Base-by-base conservation (phyloP, 2,888 invertebrate species). In the Chrysolina haemoptera region DNA sequence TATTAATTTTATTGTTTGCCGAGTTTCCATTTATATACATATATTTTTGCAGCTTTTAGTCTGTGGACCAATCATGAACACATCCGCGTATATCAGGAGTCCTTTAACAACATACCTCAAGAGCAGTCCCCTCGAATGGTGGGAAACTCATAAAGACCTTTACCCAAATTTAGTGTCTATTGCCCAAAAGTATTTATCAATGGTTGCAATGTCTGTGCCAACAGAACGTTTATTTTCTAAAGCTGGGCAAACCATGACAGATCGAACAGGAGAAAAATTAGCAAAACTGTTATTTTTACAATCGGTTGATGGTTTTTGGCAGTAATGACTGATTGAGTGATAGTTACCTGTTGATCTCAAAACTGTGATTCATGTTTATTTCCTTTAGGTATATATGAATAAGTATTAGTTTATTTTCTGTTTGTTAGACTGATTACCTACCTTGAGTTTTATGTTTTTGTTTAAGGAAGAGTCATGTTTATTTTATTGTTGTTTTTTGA, bases 171-270 rank as follows among this genome's bases (percentile, higher is more conserved):
- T 27, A 27, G 55, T 55, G 5, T 12, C 18, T 20, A 55, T 68
- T 41, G 74, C 67, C 16, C 14, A 20, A 5, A 69, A 73, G 66
- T 75, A 53, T 66, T 69, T 75, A 20, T 20, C 66, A 62, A 16
- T 73, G 10, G 73, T 67, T 11, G 73, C 62, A 18, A 76, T 63
- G 12, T 73, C 76, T n/a, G 76, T 76, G 16, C 73, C 73, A 41
- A 70, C 73, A 43, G 68, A 75, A 63, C 62, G 67, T 22, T 14
- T 59, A 46, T 71, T 71, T 67, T 71, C 74, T 1, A 71, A 74
- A 53, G 50, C 70, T 9, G 70, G 71, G 35, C 62, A 73, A 70
- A 71, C 46, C 8, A 43, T 66, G 41, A 66, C 5, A 27, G 66
- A 53, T 16, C 55, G 66, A 59, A 48, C 67, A 27, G 20, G 22